Evolutionary conservation across 92 coral and sea anemone genomes (phyloP), one percentile per base, ranked within the genome.

Genomic region (Zoanthus sociatus): DNA sequence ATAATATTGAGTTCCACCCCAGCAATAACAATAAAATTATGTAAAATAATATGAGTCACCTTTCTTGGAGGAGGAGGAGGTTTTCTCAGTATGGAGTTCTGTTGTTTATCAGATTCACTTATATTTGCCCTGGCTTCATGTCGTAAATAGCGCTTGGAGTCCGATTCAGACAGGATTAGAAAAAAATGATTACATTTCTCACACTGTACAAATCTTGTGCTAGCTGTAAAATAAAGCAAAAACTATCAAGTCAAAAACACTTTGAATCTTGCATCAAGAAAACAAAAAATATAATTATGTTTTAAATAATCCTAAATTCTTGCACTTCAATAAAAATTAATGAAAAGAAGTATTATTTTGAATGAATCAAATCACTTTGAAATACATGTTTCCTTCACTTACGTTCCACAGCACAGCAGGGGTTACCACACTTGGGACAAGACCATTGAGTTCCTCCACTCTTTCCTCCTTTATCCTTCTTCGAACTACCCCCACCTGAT

Each of bases 391-490:
- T 63, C 9, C 0, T 30, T 18, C 33, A 92, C 92, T 82, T 86
- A 94, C 98, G 96, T 85, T 96, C 98, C 15, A 96, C 94, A 44
- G 94, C 89, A 87, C 95, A 95, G 83, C 99, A 96, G 32, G 99
- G 98, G 88, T 95, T 96, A 3, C 99, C 99, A 90, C 99, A 96
- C 83, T 96, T 96, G 15, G 99, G 99, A 84, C 99, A 96, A 21
- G 95, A 88, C 96, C 98, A 93, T 10, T 94, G 95, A 54, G 84
- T 92, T 47, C 96, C 96, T 47, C 92, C 86, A 61, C 90, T 91
- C 74, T 88, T 92, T 31, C 94, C 98, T 53, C 91, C 94, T 77
- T 90, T 92, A 76, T 90, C 98, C 79, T 89, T 95, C 67, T 37
- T 78, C 32, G 70, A 47, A 11, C 85, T 21, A 58, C 94, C 77